Evolutionary conservation across 1,140 invertebrate species (phyloP).

Genomic region (Hyles euphorbiae): DNA sequence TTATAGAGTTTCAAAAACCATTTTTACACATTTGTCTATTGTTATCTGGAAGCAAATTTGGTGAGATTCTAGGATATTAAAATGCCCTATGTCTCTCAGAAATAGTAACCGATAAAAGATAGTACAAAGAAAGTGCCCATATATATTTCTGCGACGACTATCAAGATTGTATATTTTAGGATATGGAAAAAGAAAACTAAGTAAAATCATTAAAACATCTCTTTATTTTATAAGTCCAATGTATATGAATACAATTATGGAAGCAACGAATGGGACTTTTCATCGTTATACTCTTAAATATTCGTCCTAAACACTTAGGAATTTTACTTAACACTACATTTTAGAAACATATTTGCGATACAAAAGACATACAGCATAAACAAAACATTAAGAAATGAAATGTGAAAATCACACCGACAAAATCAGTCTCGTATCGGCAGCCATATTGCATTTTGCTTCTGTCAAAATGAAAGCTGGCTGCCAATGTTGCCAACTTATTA

Average conservation of each 20-base stretch:
- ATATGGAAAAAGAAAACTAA: constrained; percentile 5
- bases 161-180: no score
- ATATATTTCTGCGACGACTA: no score
- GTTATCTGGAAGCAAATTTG: no score
- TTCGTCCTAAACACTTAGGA: constrained; percentile 16
- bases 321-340: constrained; percentile 13
- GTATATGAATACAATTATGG: constrained; percentile 59
- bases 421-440: constrained; percentile 47
- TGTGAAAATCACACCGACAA: constrained; percentile 5
- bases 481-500: constrained; percentile 33
- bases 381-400: constrained; percentile 22
- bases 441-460: constrained; percentile 29
- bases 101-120: no score
- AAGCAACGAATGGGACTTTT: constrained; percentile 62
- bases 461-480: constrained; percentile 35
- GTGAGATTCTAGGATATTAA: no score
- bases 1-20: no score
- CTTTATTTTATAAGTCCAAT: constrained; percentile 56
- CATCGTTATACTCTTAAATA: constrained; percentile 14
- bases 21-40: no score
- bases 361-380: constrained; percentile 20
- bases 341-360: constrained; percentile 17
- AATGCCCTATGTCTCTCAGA: no score
- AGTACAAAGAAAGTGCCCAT: no score
- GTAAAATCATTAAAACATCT: constrained; percentile 34